These are phyloP conservation scores for Patella vulgata DNA, from an alignment of 1,140 invertebrate genomes.

Conservation along the genomic window DNA sequence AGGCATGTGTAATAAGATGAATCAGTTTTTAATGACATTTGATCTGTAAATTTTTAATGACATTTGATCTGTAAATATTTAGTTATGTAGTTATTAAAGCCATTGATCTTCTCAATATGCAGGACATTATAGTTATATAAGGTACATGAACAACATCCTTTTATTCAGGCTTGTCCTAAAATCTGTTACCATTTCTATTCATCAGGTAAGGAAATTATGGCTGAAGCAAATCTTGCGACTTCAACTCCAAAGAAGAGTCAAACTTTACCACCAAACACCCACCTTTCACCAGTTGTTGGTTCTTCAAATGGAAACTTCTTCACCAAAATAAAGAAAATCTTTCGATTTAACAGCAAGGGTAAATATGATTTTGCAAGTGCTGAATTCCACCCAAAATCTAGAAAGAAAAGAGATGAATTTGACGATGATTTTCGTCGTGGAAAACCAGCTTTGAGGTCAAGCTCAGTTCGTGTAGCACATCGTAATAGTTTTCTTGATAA, in stretches of 20 bases:
- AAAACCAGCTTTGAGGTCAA: constrained; percentile 1
- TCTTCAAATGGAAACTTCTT: constrained; percentile 20
- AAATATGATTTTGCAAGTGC: constrained; percentile 14
- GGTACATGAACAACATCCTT: too few relatives aligned
- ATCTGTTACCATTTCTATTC: too few relatives aligned
- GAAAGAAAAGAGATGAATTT: too few relatives aligned
- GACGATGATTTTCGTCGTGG: background rate
- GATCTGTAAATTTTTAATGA: too few relatives aligned
- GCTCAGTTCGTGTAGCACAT: constrained; percentile 5
- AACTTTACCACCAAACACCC: background rate
- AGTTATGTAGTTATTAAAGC: too few relatives aligned
- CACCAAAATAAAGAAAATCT: constrained; percentile 15
- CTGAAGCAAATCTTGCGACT: constrained; percentile 6
- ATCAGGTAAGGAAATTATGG: background rate
- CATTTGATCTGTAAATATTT: too few relatives aligned
- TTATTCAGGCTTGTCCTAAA: too few relatives aligned
- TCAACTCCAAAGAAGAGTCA: too few relatives aligned
- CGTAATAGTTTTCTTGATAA: constrained; percentile 16
- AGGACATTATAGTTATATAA: too few relatives aligned
- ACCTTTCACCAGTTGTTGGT: constrained; percentile 9
- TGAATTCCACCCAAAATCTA: background rate
- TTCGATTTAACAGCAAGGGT: constrained; percentile 22
- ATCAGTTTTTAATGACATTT: too few relatives aligned
- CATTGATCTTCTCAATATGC: too few relatives aligned
- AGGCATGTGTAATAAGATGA: too few relatives aligned